These are phyloP conservation scores for Saguinus midas DNA, from an alignment of 2,113 vertebrate species.

Conservation along the genomic window DNA sequence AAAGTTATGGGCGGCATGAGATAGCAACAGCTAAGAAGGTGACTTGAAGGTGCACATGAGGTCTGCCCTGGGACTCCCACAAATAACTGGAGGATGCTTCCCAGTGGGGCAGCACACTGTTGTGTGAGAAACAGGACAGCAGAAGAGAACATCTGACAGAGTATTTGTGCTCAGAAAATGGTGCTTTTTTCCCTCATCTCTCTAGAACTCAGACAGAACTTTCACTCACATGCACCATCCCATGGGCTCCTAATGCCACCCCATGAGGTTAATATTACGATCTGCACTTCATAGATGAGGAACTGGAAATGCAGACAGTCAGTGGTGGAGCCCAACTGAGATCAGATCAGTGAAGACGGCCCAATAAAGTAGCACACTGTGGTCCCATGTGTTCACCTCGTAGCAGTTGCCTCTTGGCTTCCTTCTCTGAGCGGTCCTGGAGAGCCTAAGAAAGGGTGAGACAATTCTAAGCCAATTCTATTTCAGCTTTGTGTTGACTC, in stretches of 20 bases:
- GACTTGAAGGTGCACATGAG: rapidly evolving
- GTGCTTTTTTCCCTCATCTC: not conserved
- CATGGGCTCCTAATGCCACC: rapidly evolving
- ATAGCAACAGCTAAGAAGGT: not conserved
- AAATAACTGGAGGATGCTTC: not conserved
- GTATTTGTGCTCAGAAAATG: rapidly evolving
- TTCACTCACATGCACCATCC: not conserved
- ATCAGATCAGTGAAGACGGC: not conserved
- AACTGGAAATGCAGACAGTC: not conserved
- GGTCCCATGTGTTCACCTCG: rapidly evolving
- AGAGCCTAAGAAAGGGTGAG: not conserved
- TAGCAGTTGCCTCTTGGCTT: rapidly evolving
- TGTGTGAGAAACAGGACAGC: not conserved
- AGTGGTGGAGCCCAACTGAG: not conserved
- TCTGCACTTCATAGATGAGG: not conserved
- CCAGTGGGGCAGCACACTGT: rapidly evolving
- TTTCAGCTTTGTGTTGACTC: not conserved
- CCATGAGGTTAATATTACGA: not conserved
- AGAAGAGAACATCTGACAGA: not conserved
- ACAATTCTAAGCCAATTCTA: not conserved
- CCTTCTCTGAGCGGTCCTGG: not conserved
- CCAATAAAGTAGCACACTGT: not conserved
- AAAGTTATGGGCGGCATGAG: not conserved
- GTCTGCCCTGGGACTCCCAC: not conserved
- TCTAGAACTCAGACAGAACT: not conserved